A percentile compares a stretch with the other conserved stretches of the same genome.
These are phyloP conservation scores for Vulpes ferrilata DNA, from an alignment of 2,113 vertebrate genomes.

Conservation along the genomic window DNA sequence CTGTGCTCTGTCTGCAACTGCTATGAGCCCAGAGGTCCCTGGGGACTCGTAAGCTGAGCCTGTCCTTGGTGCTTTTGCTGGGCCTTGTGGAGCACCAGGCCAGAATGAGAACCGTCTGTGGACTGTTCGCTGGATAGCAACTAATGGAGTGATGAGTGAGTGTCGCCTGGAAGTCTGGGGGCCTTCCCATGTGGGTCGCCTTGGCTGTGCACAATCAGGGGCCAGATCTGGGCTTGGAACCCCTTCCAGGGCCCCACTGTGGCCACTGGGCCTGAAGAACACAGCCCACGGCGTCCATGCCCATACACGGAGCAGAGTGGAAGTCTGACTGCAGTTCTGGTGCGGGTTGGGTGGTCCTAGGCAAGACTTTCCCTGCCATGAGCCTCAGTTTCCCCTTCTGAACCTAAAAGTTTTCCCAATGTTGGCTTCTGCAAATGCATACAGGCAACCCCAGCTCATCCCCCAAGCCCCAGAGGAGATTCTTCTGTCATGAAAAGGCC, in stretches of 20 bases:
- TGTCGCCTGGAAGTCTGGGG: conserved; percentile 76
- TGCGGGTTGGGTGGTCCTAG: background rate
- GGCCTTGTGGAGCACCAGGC: background rate
- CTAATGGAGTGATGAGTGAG: conserved; percentile 74
- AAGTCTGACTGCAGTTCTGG: background rate
- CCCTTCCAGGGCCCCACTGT: background rate
- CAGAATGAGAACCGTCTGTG: conserved; percentile 57
- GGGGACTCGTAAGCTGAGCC: background rate
- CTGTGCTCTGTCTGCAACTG: conserved; percentile 1
- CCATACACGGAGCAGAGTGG: background rate
- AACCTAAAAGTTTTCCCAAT: background rate
- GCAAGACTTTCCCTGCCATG: background rate
- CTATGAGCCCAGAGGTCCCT: background rate
- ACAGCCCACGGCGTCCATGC: background rate
- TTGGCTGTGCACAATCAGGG: conserved; percentile 44
- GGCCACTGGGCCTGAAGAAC: background rate
- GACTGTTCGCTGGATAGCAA: conserved; percentile 6
- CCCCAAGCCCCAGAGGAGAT: background rate
- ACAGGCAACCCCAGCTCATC: background rate
- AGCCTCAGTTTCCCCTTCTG: conserved; percentile 33
- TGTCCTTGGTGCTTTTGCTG: background rate
- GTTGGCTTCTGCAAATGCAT: background rate
- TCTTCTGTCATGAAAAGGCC: background rate
- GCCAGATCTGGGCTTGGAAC: background rate
- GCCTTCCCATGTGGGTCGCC: conserved; percentile 24